Percentiles rank a stretch among this genome's conserved stretches.
These are phyloP conservation scores for Rhinoptilus africanus DNA, from an alignment of 2,113 vertebrate species.

Conservation along the genomic window DNA sequence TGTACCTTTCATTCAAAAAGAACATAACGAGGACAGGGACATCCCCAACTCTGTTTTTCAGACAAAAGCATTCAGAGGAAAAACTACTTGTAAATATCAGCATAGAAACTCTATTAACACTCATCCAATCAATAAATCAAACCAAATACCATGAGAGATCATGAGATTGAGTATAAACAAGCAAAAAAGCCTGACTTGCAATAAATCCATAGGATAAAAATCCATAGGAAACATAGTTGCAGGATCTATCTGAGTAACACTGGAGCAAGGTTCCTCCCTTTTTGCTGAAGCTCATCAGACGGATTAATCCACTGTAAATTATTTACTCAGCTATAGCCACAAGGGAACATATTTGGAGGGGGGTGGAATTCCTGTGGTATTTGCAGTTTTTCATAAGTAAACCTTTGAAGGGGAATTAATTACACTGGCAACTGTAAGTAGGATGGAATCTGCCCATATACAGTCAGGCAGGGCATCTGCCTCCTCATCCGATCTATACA, in stretches of 20 bases:
- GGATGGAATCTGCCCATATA: background rate
- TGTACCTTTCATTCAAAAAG: background rate
- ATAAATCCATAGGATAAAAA: background rate
- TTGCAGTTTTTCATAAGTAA: background rate
- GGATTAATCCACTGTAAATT: background rate
- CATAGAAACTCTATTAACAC: background rate
- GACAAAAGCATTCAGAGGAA: background rate
- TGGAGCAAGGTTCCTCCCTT: background rate
- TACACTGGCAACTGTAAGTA: background rate
- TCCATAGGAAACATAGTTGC: background rate
- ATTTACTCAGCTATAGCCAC: slow-evolving; percentile 8
- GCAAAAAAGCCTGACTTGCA: background rate
- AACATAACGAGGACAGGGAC: background rate
- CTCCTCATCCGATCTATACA: background rate
- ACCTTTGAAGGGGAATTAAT: background rate
- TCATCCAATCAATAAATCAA: background rate
- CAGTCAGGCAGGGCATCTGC: background rate
- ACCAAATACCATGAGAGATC: background rate
- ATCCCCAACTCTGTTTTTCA: background rate
- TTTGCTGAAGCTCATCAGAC: background rate
- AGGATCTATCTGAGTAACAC: background rate
- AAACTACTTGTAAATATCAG: background rate
- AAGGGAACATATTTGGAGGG: background rate
- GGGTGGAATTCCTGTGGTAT: background rate
- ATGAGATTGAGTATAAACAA: background rate